Base-by-base conservation (phyloP, 2,888 invertebrate genomes). In the Anorthoa munda region DNA sequence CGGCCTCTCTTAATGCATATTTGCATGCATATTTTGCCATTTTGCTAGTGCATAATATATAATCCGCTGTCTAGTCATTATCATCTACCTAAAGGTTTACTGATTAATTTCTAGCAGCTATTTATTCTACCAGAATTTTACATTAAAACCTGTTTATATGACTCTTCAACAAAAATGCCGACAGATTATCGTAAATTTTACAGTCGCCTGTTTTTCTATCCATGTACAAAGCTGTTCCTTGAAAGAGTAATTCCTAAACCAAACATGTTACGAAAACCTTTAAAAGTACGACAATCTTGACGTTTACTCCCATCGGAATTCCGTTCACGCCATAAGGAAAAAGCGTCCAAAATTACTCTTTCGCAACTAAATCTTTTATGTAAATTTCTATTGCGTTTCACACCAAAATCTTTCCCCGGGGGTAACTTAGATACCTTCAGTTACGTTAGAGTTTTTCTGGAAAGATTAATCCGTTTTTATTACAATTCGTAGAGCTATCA, bases 381-480 rank as follows among this genome's bases (percentile, higher is more conserved):
- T 86, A 86, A 86, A 86, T 86, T 86, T 72, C 81, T 82, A 86
- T 86, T 81, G 82, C 77, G 74, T 75, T 82, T 82, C 80, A 60
- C 79, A 76, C 84, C 84, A 81, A 86, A 82, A 86, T 86, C 80
- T 77, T 81, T 72, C 86, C 82, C 77, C 7, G 11, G 82, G 80
- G 84, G 81, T 70, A 66, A 61, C 79, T 76, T 58, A 55, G 78
- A 80, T 82, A 82, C 76, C 71, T 75, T 63, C 58, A 31, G 75
- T 55, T 59, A 72, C 56, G 65, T 65, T 72, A 71, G 74, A 82
- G 56, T 75, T 86, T 78, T 86, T 81, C 59, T 51, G 66, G 58
- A 75, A 71, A 79, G 77, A 82, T 87, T 86, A 85, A 91, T 92
- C 89, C 85, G 83, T 87, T 90, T 91, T 92, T 92, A 92, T 90